Base-by-base conservation (phyloP, 2,888 invertebrate species). In the Perithous albicinctus region DNA sequence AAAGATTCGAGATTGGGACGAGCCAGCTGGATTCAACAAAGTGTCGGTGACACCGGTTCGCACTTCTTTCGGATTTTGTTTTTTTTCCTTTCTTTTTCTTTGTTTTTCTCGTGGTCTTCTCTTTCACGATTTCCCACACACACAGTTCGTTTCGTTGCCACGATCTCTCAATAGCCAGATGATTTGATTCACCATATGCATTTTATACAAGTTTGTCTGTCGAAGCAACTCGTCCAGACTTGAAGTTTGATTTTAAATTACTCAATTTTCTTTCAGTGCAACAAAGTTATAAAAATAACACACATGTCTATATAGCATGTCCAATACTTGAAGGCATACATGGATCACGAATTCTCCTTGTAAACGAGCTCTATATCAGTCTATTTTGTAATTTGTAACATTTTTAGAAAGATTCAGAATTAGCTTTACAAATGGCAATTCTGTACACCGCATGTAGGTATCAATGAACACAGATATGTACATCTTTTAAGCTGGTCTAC, bases 21-120 rank as follows among this genome's bases (percentile, higher is more conserved):
- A 77, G 67, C 70, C 77, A 70, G 69, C 67, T 63, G 63, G 59
- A 78, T 81, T 66, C 69, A 78, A 81, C 79, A 82, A 84, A 81
- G 80, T 82, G 79, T 78, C 78, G 78, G 59, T 81, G 83, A 83
- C 83, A 85, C 75, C 76, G 84, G 76, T 78, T 81, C 79, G 78
- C 83, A 83, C 79, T 83, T 83, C 70, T 83, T 75, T 77, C 59
- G 48, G 15, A 51, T 15, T 64, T n/a, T n/a, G n/a, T 70, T 70
- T 26, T 46, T 59, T 69, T 41, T 81, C 15, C 67, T 51, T 72
- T 76, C 51, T 48, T 51, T 41, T 59, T 56, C 20, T 29, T 64
- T 29, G 54, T 38, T 46, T 10, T 15, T 41, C 35, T 10, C 23
- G 15, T 10, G 10, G 41, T 7, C 4, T 23, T 6, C 78, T 43